phyloP scores from a whole-genome alignment of 2,797 vertebrate species.

The Erithacus rubecula region DNA sequence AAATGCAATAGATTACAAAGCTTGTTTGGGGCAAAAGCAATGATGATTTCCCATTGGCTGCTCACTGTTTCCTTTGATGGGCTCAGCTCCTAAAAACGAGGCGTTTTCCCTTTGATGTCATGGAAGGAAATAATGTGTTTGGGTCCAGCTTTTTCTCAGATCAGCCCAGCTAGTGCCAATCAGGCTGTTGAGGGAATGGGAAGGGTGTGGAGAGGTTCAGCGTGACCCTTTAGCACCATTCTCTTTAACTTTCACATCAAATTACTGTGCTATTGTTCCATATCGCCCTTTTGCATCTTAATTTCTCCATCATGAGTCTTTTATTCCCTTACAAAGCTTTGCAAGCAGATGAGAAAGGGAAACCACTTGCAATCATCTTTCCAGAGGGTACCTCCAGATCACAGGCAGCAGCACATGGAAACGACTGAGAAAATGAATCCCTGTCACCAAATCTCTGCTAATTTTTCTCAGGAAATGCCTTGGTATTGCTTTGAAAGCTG shows the following conservation, averaged over 20 bases:
- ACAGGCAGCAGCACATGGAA: background rate
- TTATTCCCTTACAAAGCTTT: slow-evolving; percentile 5
- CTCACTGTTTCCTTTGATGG: background rate
- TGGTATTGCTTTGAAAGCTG: background rate
- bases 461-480: background rate
- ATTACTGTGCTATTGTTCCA: background rate
- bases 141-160: background rate
- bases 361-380: slow-evolving; percentile 3
- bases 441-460: background rate
- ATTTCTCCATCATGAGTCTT: background rate
- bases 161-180: background rate
- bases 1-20: background rate
- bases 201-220: slow-evolving; percentile 20
- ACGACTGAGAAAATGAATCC: background rate
- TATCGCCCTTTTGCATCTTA: background rate
- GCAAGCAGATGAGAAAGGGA: slow-evolving; percentile 13
- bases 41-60: rapidly evolving
- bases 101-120: slow-evolving; percentile 25
- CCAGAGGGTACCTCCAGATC: background rate
- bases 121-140: slow-evolving; percentile 7
- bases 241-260: background rate
- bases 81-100: background rate
- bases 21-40: background rate
- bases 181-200: background rate
- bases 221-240: slow-evolving; percentile 24